Conservation (phyloP, 2,113 vertebrate species). For the Dissostichus mawsoni region DNA sequence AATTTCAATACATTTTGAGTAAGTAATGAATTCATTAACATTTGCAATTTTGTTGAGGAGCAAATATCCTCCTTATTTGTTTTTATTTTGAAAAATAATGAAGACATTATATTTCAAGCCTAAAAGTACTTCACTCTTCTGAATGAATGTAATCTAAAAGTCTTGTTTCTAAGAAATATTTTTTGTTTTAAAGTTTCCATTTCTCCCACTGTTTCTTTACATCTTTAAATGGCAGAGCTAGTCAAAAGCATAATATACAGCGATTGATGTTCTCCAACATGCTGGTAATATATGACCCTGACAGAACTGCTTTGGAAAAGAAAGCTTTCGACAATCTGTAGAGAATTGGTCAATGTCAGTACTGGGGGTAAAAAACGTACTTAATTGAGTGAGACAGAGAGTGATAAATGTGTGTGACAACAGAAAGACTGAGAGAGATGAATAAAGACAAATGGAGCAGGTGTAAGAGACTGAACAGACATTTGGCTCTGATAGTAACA, state of each 20-base stretch:
- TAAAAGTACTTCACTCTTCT: too few species aligned
- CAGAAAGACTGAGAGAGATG: constrained; percentile 20
- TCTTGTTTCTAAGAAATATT: too few species aligned
- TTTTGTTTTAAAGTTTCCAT: neutral
- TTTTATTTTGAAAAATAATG: too few species aligned
- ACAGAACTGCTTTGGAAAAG: neutral
- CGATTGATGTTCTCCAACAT: neutral
- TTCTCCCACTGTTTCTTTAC: neutral
- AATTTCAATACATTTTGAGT: neutral
- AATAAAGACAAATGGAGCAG: constrained; percentile 47
- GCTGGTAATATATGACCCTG: neutral
- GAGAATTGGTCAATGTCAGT: neutral
- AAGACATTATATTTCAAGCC: too few species aligned
- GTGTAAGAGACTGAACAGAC: constrained; percentile 35
- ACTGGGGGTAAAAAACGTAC: neutral
- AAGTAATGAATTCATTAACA: too few species aligned
- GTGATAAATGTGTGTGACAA: constrained; percentile 33
- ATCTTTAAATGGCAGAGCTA: neutral
- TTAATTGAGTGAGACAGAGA: constrained; percentile 27
- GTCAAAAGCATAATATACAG: neutral
- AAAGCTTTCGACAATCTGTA: neutral
- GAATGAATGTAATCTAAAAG: too few species aligned
- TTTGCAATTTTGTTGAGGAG: too few species aligned
- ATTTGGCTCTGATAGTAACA: constrained; percentile 47
- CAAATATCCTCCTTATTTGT: too few species aligned